These are phyloP conservation scores for Drosophila elegans DNA, from an alignment of 1,140 invertebrate species.

Conservation along the genomic window DNA sequence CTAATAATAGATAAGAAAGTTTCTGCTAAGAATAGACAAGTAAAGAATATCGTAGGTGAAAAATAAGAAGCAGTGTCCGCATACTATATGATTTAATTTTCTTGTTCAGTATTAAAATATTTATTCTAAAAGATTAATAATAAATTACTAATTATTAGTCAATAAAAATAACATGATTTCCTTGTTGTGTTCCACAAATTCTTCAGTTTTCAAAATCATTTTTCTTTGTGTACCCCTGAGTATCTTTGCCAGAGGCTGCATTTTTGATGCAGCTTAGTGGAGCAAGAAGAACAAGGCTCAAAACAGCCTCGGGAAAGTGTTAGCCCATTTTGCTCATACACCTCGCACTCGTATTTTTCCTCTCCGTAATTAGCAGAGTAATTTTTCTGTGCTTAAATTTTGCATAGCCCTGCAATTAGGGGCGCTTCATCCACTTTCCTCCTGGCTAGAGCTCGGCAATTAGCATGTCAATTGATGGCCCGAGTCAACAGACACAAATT, in stretches of 20 bases:
- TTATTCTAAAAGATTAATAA: too few relatives aligned
- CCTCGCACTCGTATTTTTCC: slow-evolving; percentile 22
- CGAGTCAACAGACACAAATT: slow-evolving; percentile 75
- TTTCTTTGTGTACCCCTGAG: neutral
- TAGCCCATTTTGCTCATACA: slow-evolving; percentile 64
- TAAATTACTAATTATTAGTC: too few relatives aligned
- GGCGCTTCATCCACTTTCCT: slow-evolving; percentile 17
- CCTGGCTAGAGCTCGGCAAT: slow-evolving; percentile 37
- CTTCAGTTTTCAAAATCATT: neutral
- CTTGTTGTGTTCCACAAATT: too few relatives aligned
- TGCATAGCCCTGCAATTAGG: slow-evolving; percentile 43
- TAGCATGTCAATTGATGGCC: slow-evolving; percentile 55
- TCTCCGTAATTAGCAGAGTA: slow-evolving; percentile 74
- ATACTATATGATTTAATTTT: too few relatives aligned
- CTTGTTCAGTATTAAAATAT: too few relatives aligned
- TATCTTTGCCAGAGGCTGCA: slow-evolving; percentile 54
- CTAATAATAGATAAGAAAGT: too few relatives aligned
- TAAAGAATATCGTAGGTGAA: too few relatives aligned
- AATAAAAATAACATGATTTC: too few relatives aligned
- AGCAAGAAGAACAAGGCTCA: slow-evolving; percentile 33
- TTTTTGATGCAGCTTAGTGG: slow-evolving; percentile 42
- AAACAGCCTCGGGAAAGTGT: slow-evolving; percentile 61
- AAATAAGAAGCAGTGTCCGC: too few relatives aligned
- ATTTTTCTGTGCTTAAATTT: slow-evolving; percentile 67
- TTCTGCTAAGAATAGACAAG: too few relatives aligned